phyloP scores from a whole-genome alignment of 2,888 invertebrate species.

The Sminthurides aquaticus region DNA sequence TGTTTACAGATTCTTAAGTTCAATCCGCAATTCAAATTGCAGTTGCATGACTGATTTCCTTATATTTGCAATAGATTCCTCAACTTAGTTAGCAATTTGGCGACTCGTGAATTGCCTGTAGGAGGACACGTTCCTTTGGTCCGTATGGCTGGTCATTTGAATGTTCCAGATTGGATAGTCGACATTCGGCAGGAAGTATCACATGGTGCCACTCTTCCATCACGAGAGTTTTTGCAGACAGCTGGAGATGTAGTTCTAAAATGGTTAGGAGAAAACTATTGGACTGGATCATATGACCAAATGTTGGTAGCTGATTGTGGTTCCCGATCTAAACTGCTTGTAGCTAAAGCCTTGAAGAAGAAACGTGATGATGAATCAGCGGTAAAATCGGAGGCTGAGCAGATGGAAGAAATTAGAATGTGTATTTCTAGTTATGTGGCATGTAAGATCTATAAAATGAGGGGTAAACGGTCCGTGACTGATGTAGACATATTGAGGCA shows the following conservation, averaged over 20 bases:
- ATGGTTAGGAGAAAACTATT: slow-evolving; percentile 57
- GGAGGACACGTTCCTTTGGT: slow-evolving; percentile 46
- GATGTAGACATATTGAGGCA: slow-evolving; percentile 29
- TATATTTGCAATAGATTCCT: slow-evolving; percentile 60
- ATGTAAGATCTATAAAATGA: slow-evolving; percentile 32
- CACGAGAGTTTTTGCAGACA: slow-evolving; percentile 56
- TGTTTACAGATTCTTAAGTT: background rate
- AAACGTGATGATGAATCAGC: slow-evolving; percentile 1
- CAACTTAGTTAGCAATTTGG: slow-evolving; percentile 57
- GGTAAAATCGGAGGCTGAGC: slow-evolving; percentile 16
- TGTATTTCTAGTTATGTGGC: slow-evolving; percentile 32
- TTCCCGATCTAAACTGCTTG: slow-evolving; percentile 9
- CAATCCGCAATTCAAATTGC: too few relatives aligned
- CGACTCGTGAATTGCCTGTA: slow-evolving; percentile 51
- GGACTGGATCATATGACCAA: background rate
- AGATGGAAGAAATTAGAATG: slow-evolving; percentile 12
- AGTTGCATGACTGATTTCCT: too few relatives aligned
- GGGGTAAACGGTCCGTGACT: slow-evolving; percentile 20
- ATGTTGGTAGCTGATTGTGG: slow-evolving; percentile 31
- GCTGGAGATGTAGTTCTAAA: slow-evolving; percentile 58
- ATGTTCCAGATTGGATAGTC: slow-evolving; percentile 72
- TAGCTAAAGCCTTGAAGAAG: background rate
- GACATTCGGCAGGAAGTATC: slow-evolving; percentile 69
- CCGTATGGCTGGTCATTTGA: slow-evolving; percentile 57
- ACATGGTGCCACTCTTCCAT: slow-evolving; percentile 62